Evolutionary conservation across 2,113 vertebrate genomes (phyloP).

Genomic region (Eulemur macaco): DNA sequence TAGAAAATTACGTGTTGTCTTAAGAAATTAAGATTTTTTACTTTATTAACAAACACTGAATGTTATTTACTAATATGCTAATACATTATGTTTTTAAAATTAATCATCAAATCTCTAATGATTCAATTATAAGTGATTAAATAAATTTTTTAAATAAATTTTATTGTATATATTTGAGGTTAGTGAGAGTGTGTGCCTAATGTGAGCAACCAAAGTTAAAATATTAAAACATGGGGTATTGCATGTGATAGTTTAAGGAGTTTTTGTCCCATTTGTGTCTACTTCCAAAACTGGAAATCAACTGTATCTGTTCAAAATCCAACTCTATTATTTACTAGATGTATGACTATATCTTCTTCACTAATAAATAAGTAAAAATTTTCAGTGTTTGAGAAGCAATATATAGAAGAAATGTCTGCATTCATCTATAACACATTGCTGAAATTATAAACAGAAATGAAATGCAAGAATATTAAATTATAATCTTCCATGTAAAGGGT

Average conservation of each 20-base stretch:
- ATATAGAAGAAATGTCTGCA: not conserved
- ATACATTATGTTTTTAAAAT: not conserved
- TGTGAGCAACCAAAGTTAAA: not conserved
- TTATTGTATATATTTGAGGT: not conserved
- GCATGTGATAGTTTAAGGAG: not conserved
- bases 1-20: not conserved
- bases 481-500: not conserved
- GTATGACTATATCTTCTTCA: not conserved
- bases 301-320: not conserved
- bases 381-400: not conserved
- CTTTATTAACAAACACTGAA: not conserved
- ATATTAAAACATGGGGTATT: not conserved
- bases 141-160: not conserved
- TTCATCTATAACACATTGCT: not conserved
- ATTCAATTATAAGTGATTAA: not conserved
- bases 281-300: not conserved
- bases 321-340: not conserved
- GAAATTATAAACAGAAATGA: conserved; percentile 22
- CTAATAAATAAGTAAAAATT: not conserved
- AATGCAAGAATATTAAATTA: conserved; percentile 4
- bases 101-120: not conserved
- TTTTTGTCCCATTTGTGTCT: not conserved
- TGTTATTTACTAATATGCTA: not conserved
- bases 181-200: not conserved
- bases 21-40: not conserved